Conservation (phyloP, 2,888 invertebrate species). For the Tiphia femorata region DNA sequence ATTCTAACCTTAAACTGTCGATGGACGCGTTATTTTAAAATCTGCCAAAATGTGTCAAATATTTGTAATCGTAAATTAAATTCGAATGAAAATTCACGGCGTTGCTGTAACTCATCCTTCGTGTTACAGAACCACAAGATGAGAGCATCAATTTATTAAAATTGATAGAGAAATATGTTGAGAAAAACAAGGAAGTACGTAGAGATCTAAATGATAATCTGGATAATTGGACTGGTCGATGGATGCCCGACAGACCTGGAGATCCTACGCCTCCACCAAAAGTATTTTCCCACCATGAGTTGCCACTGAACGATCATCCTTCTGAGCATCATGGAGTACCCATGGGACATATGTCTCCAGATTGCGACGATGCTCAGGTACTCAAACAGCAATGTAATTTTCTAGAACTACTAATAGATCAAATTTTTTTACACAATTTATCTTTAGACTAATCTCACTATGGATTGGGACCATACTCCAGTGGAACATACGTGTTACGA, state of each 20-base stretch:
- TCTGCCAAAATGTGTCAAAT: too few species aligned
- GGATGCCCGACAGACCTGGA: conserved; percentile 63
- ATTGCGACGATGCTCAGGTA: conserved; percentile 80
- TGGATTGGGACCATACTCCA: conserved; percentile 75
- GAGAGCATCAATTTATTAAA: not conserved
- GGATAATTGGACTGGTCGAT: conserved; percentile 66
- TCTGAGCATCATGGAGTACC: conserved; percentile 66
- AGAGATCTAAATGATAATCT: conserved; percentile 34
- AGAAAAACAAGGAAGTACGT: conserved; percentile 28
- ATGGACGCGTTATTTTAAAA: too few species aligned
- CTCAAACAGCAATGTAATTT: conserved; percentile 2
- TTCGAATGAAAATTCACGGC: too few species aligned
- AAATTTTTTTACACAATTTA: conserved; percentile 52
- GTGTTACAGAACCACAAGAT: too few species aligned
- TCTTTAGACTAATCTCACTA: conserved; percentile 72
- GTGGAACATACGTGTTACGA: conserved; percentile 75
- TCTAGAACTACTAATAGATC: conserved; percentile 35
- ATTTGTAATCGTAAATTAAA: too few species aligned
- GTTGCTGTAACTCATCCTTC: too few species aligned
- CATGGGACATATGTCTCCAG: conserved; percentile 72
- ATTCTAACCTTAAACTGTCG: too few species aligned
- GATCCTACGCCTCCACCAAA: conserved; percentile 53
- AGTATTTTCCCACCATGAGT: conserved; percentile 20
- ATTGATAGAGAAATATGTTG: conserved; percentile 3
- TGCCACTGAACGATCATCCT: not conserved